Evolutionary conservation across 2,797 vertebrate species (phyloP).

Genomic region (Esox masquinongy): DNA sequence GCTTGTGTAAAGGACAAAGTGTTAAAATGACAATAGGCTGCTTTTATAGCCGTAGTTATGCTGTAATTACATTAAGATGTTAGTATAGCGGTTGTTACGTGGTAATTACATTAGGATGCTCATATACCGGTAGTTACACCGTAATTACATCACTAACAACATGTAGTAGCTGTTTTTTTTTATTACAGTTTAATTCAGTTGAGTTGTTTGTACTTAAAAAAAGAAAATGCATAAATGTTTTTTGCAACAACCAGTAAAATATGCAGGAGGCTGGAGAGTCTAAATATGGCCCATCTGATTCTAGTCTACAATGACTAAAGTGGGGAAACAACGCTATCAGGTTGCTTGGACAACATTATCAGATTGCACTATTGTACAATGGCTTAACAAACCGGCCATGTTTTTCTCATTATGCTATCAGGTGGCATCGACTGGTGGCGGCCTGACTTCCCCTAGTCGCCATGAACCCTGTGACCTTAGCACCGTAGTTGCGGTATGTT

Average conservation of each 20-base stretch:
- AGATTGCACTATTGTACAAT: conserved; percentile 55
- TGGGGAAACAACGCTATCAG: conserved; percentile 46
- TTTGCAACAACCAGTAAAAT: neutral
- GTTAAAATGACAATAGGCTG: conserved; percentile 7
- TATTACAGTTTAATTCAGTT: neutral
- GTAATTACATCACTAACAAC: neutral
- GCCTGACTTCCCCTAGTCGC: conserved; percentile 39
- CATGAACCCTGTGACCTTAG: conserved; percentile 53
- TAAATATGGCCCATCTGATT: conserved; percentile 40
- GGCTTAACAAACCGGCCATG: conserved; percentile 45
- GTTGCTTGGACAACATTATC: conserved; percentile 60
- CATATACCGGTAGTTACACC: neutral
- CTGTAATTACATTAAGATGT: neutral
- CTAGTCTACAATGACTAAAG: conserved; percentile 37
- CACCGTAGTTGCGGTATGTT: conserved; percentile 40
- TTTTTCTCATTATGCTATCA: conserved; percentile 62
- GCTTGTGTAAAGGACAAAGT: conserved; percentile 49
- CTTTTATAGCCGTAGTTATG: neutral
- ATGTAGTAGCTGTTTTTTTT: neutral
- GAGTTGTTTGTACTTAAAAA: neutral
- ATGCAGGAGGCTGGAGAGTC: neutral
- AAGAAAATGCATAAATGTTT: neutral
- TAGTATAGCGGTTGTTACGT: neutral
- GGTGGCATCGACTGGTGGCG: conserved; percentile 52
- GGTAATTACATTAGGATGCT: neutral